Conservation (phyloP, 2,797 vertebrate species). For the Falco naumanni region DNA sequence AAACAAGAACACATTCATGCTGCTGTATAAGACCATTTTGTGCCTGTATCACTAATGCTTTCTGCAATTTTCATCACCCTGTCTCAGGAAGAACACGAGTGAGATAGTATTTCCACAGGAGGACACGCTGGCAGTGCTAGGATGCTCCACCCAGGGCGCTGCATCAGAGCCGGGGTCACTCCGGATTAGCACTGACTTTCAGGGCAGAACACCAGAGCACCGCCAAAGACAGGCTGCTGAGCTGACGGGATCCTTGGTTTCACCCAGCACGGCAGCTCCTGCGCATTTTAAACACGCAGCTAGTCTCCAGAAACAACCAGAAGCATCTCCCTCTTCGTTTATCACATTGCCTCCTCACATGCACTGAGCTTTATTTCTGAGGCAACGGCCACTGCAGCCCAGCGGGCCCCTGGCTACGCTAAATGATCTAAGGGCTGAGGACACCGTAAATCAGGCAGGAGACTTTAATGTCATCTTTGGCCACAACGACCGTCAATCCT, state of each 20-base stretch:
- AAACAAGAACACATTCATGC: neutral
- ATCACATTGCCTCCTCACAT: neutral
- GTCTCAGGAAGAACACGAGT: neutral
- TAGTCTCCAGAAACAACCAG: neutral
- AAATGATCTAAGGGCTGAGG: constrained; percentile 14
- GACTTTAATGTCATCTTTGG: neutral
- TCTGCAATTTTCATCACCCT: neutral
- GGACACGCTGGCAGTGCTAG: neutral
- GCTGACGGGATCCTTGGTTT: neutral
- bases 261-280: neutral
- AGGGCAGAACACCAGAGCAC: neutral
- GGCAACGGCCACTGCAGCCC: neutral
- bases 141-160: neutral
- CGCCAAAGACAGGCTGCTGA: neutral
- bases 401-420: neutral
- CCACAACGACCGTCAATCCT: neutral
- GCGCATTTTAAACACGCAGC: neutral
- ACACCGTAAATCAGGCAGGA: neutral
- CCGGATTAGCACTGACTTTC: neutral
- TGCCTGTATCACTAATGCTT: neutral
- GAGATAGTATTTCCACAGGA: neutral
- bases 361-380: neutral
- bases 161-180: neutral
- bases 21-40: neutral
- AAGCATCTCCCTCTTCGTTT: neutral